Base-by-base conservation (phyloP, 2,888 invertebrate species). In the Galerucella nymphaeae region DNA sequence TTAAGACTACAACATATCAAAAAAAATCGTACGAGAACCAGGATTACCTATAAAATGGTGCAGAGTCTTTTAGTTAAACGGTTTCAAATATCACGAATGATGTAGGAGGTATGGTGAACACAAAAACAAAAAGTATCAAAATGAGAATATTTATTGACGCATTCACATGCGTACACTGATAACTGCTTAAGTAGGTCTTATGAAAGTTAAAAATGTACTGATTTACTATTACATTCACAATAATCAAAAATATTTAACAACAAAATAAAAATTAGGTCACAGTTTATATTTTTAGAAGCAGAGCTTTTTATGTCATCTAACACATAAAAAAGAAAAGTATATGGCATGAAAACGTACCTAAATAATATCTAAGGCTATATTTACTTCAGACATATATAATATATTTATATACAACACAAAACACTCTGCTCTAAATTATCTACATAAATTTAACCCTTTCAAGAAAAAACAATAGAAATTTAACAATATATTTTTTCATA, bases 401-500 rank as follows among this genome's bases (percentile, higher is more conserved):
- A 73, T 66, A 71, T 73, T 67, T 70, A 70, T 63, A 61, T 76
- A 75, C 70, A 50, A 71, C 70, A 71, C 71, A 78, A 78, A 78
- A 79, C 76, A 77, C 77, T 78, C 77, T 73, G 75, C 74, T 75
- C 77, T 75, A 80, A 78, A 75, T 71, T 73, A 72, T 76, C 77
- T 78, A 80, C 76, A 78, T 76, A 79, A 78, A 75, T 78, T 75
- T 78, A 79, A 78, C 76, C 76, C 79, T 77, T 75, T 76, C 76
- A 48, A 61, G 70, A 61, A 77, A 74, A 77, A 83, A 82, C 82
- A 82, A 83, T 81, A 80, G 82, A 84, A 84, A 83, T 85, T 84
- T 85, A 85, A 85, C 85, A 85, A 85, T 85, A 85, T 85, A 85
- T 84, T 84, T 84, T 53, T 80, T 84, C 82, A 83, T 84, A 83